Conservation (phyloP, 2,113 vertebrate genomes). For the Lethenteron reissneri region DNA sequence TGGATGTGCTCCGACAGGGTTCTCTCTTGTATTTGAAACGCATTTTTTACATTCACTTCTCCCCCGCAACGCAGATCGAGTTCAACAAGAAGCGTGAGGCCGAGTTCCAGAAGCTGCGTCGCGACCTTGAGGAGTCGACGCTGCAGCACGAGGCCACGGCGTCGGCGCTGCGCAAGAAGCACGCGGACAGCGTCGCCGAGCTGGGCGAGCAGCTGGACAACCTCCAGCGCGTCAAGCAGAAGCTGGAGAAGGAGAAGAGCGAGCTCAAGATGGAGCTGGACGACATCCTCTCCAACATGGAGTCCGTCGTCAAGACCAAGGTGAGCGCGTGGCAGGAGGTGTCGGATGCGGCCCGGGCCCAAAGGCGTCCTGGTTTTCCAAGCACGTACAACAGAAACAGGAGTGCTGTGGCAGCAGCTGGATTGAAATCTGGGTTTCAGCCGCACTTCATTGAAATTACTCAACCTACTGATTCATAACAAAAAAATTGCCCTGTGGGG, state of each 20-base stretch:
- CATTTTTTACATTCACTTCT: too few species aligned
- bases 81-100: slow-evolving; percentile 1
- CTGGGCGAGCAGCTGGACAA: slow-evolving; percentile 17
- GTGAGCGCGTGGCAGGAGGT: neutral
- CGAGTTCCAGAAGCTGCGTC: slow-evolving; percentile 2
- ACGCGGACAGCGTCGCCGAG: slow-evolving; percentile 19
- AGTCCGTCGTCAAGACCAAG: neutral
- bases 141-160: slow-evolving; percentile 3
- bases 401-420: too few species aligned
- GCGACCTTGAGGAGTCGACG: neutral
- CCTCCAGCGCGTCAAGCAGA: slow-evolving; percentile 3
- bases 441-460: too few species aligned
- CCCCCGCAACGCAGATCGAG: neutral
- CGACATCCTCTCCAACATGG: slow-evolving; percentile 38
- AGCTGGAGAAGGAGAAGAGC: slow-evolving; percentile 5
- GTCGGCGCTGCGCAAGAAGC: neutral
- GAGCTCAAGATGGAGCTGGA: slow-evolving; percentile 28
- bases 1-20: too few species aligned
- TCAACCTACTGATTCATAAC: too few species aligned
- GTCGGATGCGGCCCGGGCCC: too few species aligned
- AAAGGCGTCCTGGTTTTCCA: too few species aligned
- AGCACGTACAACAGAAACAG: neutral
- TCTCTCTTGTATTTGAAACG: too few species aligned
- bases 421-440: too few species aligned
- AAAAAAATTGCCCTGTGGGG: too few species aligned